A percentile compares a stretch with the other conserved stretches of the same genome.
These are phyloP conservation scores for Nothobranchius kuhntae DNA, from an alignment of 2,113 vertebrate species.

Conservation along the genomic window DNA sequence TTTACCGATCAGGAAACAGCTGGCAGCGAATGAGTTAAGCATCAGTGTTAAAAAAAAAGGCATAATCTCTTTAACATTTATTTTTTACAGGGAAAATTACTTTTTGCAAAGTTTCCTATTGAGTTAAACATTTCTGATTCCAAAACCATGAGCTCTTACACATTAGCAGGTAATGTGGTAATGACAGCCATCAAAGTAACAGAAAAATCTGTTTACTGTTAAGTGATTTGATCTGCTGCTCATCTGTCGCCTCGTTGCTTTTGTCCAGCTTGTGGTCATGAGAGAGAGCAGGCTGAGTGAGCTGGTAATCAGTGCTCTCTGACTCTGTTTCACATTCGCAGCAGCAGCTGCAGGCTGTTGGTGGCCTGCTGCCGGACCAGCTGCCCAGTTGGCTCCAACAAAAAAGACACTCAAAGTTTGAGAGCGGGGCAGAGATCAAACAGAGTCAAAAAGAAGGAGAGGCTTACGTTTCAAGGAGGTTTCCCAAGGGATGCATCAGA, in stretches of 20 bases:
- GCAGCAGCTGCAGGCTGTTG: conserved; percentile 41
- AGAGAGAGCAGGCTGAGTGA: conserved; percentile 33
- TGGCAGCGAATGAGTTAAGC: too few species aligned
- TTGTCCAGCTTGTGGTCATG: conserved; percentile 12
- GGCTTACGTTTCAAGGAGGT: conserved; percentile 6
- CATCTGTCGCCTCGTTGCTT: conserved; percentile 4
- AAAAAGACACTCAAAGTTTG: conserved; percentile 32
- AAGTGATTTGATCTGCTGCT: not conserved
- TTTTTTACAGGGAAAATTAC: too few species aligned
- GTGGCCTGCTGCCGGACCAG: conserved; percentile 39
- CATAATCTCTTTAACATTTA: too few species aligned
- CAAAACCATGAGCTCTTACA: too few species aligned
- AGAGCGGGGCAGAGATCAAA: conserved; percentile 33
- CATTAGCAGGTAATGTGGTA: not conserved
- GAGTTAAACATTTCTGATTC: too few species aligned
- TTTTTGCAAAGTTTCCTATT: too few species aligned
- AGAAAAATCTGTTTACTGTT: not conserved
- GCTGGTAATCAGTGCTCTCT: conserved; percentile 39
- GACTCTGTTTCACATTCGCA: conserved; percentile 46
- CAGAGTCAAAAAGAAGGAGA: conserved; percentile 2
- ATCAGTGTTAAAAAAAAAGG: too few species aligned
- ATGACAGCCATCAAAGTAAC: not conserved
- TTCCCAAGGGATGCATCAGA: not conserved
- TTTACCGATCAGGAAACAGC: too few species aligned
- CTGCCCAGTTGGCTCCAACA: conserved; percentile 38